Percentiles rank a stretch among this genome's conserved stretches.
These are phyloP conservation scores for Platorchestia sp. DNA, from an alignment of 1,140 invertebrate genomes.

Conservation along the genomic window DNA sequence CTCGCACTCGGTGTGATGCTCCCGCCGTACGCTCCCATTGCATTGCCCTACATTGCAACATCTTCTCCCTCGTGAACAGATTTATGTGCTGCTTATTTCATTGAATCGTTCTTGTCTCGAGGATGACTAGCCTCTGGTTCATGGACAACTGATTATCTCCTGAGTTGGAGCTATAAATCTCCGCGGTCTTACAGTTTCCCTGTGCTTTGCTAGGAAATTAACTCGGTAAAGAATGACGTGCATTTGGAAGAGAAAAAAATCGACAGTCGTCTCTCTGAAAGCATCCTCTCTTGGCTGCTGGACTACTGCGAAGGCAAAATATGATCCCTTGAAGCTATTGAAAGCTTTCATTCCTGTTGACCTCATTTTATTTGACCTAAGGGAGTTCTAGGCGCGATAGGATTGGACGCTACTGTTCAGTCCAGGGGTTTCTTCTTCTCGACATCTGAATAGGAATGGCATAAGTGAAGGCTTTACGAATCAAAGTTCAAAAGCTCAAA, in stretches of 20 bases:
- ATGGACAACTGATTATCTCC: background rate
- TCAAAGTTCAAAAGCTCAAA: background rate
- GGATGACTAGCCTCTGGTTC: background rate
- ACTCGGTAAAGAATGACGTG: background rate
- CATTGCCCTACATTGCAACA: background rate
- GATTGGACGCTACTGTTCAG: background rate
- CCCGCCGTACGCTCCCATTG: background rate
- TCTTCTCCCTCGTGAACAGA: background rate
- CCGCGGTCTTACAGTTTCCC: background rate
- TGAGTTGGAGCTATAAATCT: background rate
- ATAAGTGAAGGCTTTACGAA: background rate
- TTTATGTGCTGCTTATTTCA: slow-evolving; percentile 2
- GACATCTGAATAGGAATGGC: background rate
- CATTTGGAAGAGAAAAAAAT: background rate
- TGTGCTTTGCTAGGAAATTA: background rate
- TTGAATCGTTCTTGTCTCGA: background rate
- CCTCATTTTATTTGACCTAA: background rate
- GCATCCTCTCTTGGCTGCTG: background rate
- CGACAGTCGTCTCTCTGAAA: background rate
- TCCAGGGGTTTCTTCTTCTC: background rate
- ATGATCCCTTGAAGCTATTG: background rate
- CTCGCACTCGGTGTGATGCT: background rate
- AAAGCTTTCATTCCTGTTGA: background rate
- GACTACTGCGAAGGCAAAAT: background rate
- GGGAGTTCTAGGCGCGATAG: background rate